These are phyloP conservation scores for Leptopilina boulardi DNA, from an alignment of 1,140 invertebrate genomes.

Conservation along the genomic window DNA sequence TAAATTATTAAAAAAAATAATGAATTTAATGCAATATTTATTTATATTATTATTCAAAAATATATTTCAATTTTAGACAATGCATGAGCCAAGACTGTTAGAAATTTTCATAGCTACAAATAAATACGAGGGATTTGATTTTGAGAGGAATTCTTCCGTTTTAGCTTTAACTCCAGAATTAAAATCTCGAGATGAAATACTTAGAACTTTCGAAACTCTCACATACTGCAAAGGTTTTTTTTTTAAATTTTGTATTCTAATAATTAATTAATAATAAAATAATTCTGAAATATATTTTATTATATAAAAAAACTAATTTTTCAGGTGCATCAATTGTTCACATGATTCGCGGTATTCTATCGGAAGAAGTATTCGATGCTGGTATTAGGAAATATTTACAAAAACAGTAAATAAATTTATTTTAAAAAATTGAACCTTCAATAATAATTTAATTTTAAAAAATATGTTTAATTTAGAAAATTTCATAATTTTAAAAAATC, in stretches of 20 bases:
- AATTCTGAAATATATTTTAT: background rate
- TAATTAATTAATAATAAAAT: too few species aligned
- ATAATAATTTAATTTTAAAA: constrained; percentile 1
- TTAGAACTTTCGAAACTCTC: background rate
- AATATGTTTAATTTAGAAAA: constrained; percentile 1
- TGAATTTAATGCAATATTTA: too few species aligned
- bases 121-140: background rate
- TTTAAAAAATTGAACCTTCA: too few species aligned
- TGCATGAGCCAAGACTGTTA: background rate
- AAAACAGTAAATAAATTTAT: constrained; percentile 75
- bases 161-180: background rate
- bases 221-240: background rate
- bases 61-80: background rate
- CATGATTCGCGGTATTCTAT: constrained; percentile 76
- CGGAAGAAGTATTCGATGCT: constrained; percentile 71
- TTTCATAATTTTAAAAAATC: background rate
- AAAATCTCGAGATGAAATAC: background rate
- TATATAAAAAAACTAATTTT: background rate
- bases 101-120: background rate
- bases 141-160: background rate
- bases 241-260: too few species aligned
- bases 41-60: too few species aligned
- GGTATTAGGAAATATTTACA: constrained; percentile 73
- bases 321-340: constrained; percentile 73
- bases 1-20: too few species aligned